Percentiles rank a stretch among this genome's conserved stretches.
Conservation (phyloP, 1,140 invertebrate genomes). For the Lysiphlebus fabarum region DNA sequence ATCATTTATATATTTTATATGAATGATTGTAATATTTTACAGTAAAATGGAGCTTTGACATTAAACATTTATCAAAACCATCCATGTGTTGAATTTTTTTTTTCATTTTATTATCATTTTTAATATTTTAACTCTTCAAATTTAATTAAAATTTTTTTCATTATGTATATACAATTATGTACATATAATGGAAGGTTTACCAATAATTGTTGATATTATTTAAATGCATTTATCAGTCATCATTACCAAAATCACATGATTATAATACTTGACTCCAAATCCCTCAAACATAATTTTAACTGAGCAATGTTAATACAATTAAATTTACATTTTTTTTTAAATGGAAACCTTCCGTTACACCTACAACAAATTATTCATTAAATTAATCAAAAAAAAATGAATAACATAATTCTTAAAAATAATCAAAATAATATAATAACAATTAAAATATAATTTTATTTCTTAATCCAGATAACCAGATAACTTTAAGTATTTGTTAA, state of each 20-base stretch:
- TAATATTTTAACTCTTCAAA: neutral
- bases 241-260: neutral
- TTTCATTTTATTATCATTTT: too few species aligned
- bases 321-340: slow-evolving; percentile 5
- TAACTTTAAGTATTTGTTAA: neutral
- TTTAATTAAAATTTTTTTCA: slow-evolving; percentile 9
- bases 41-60: neutral
- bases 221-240: neutral
- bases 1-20: too few species aligned
- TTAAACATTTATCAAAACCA: slow-evolving; percentile 1
- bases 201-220: neutral
- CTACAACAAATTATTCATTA: slow-evolving; percentile 19
- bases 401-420: neutral
- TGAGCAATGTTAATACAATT: slow-evolving; percentile 11
- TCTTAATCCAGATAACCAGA: neutral
- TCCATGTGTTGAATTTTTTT: neutral
- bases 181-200: slow-evolving; percentile 32
- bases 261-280: neutral
- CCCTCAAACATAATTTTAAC: slow-evolving; percentile 4
- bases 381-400: neutral
- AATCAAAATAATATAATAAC: neutral
- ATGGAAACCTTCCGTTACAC: slow-evolving; percentile 30
- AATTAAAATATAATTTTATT: neutral
- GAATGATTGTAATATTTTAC: too few species aligned
- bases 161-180: slow-evolving; percentile 31